These are phyloP conservation scores for Brachystomella parvula DNA, from an alignment of 1,140 invertebrate genomes.

Conservation along the genomic window DNA sequence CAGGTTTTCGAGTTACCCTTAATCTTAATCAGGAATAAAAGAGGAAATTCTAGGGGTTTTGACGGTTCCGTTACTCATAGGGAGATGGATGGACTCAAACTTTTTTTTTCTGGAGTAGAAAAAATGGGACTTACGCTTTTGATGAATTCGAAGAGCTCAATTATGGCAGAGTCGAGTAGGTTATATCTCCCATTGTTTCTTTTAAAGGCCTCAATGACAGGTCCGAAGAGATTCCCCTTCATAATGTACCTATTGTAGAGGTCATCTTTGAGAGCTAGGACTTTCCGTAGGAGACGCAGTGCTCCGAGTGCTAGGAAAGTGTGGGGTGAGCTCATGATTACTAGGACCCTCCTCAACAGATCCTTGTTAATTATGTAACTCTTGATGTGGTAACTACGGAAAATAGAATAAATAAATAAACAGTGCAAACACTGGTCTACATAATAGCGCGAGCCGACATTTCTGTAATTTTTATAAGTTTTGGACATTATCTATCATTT, in stretches of 20 bases:
- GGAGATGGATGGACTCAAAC: too few relatives aligned
- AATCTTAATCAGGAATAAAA: too few relatives aligned
- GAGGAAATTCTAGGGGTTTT: too few relatives aligned
- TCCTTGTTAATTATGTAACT: conserved; percentile 97
- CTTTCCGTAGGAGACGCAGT: conserved; percentile 91
- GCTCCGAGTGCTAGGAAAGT: conserved; percentile 93
- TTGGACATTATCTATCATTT: too few relatives aligned
- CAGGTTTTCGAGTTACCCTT: too few relatives aligned
- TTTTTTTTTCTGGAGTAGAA: too few relatives aligned
- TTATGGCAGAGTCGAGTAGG: conserved; percentile 93
- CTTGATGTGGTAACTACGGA: conserved; percentile 95
- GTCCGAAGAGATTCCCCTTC: conserved; percentile 88
- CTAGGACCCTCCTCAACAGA: conserved; percentile 83
- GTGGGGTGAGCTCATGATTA: conserved; percentile 95
- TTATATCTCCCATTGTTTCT: conserved; percentile 96
- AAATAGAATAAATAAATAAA: too few relatives aligned
- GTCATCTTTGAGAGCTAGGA: conserved; percentile 95
- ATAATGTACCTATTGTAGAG: conserved; percentile 96
- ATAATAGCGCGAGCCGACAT: too few relatives aligned
- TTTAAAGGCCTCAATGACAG: conserved; percentile 92
- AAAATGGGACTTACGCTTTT: conserved; percentile 55
- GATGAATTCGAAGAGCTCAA: conserved; percentile 99
- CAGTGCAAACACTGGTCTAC: too few relatives aligned
- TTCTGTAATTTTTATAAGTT: too few relatives aligned
- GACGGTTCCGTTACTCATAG: too few relatives aligned